phyloP scores from a whole-genome alignment of 2,888 invertebrate genomes.

The Habroteleia sp. region DNA sequence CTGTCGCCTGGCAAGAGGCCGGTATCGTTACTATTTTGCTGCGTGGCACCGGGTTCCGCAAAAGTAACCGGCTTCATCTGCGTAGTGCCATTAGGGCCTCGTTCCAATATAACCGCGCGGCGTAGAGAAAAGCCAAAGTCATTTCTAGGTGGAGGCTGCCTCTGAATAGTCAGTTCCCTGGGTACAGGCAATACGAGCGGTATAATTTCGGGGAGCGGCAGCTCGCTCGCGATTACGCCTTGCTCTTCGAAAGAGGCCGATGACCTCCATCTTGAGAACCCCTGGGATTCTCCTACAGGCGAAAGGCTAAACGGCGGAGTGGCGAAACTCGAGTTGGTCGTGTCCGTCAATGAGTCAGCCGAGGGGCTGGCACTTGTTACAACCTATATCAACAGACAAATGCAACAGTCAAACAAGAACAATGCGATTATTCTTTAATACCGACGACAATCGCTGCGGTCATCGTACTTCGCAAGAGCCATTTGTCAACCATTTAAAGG shows the following conservation, averaged over 20 bases:
- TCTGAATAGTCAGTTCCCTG: slow-evolving; percentile 88
- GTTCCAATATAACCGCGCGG: slow-evolving; percentile 91
- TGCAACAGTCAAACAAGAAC: slow-evolving; percentile 29
- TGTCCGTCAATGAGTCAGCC: slow-evolving; percentile 91
- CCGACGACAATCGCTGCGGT: slow-evolving; percentile 4
- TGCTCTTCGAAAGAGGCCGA: slow-evolving; percentile 88
- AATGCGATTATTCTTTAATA: slow-evolving; percentile 1
- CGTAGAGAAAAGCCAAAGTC: slow-evolving; percentile 97
- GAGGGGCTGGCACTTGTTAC: slow-evolving; percentile 91
- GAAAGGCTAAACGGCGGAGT: slow-evolving; percentile 93
- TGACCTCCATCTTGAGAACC: slow-evolving; percentile 89
- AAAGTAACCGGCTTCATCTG: slow-evolving; percentile 89
- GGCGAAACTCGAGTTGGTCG: slow-evolving; percentile 92
- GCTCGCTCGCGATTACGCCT: slow-evolving; percentile 82
- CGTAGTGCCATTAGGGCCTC: slow-evolving; percentile 83
- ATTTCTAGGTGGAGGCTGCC: slow-evolving; percentile 91
- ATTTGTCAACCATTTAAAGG: slow-evolving; percentile 20
- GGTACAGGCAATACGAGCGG: slow-evolving; percentile 87
- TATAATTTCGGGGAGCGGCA: slow-evolving; percentile 87
- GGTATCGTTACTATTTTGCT: slow-evolving; percentile 85
- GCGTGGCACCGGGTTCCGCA: slow-evolving; percentile 93
- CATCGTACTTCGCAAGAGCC: slow-evolving; percentile 10
- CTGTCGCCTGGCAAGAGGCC: slow-evolving; percentile 97
- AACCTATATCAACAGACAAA: slow-evolving; percentile 54
- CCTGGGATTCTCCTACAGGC: slow-evolving; percentile 92